These are phyloP conservation scores for Drosophila emarginata DNA, from an alignment of 2,888 invertebrate species.

Conservation along the genomic window DNA sequence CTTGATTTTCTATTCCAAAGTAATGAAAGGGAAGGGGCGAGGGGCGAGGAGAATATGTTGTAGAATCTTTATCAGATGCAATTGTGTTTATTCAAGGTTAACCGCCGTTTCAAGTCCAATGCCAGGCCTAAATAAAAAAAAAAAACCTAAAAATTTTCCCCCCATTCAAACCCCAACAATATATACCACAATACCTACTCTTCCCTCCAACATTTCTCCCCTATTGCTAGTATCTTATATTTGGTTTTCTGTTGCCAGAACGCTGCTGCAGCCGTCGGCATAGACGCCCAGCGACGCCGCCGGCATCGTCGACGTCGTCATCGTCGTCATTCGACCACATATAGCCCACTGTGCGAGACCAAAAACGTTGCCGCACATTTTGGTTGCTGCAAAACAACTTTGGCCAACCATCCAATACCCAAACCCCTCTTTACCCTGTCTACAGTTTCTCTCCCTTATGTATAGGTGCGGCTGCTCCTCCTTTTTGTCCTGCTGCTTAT, in stretches of 20 bases:
- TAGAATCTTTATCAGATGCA: not conserved
- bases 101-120: conserved; percentile 11
- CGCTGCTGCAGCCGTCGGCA: conserved; percentile 3
- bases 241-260: conserved; percentile 1
- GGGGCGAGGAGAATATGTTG: not conserved
- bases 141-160: not conserved
- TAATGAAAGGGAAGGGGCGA: not conserved
- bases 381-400: conserved; percentile 74
- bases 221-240: not conserved
- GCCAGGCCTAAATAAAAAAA: conserved; percentile 6
- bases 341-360: conserved; percentile 76
- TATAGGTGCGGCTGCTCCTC: not conserved
- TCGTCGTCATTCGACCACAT: conserved; percentile 60
- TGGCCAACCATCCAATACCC: conserved; percentile 39
- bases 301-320: conserved; percentile 2
- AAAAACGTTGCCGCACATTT: conserved; percentile 80
- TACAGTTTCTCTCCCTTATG: conserved; percentile 47
- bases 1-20: not conserved
- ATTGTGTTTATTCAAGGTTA: conserved; percentile 4
- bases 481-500: no score
- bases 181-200: not conserved
- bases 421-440: not conserved
- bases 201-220: not conserved
- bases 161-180: no score
- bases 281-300: not conserved